phyloP scores from a whole-genome alignment of 2,113 vertebrate genomes.

The Cyanoramphus novaezelandiae region DNA sequence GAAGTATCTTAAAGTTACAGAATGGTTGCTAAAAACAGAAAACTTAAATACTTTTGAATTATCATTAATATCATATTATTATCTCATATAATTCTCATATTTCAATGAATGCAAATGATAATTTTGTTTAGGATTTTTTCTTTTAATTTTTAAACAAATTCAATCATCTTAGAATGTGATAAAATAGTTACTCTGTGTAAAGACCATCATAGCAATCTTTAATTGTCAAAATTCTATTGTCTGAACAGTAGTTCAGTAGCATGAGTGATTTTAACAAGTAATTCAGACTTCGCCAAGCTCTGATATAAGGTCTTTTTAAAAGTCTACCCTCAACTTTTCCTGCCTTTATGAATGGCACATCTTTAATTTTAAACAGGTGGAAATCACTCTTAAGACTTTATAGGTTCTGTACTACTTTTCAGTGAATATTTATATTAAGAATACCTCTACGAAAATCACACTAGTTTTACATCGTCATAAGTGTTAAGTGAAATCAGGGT shows the following conservation, averaged over 20 bases:
- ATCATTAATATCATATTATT: background rate
- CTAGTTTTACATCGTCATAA: background rate
- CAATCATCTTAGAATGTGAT: background rate
- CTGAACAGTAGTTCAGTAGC: background rate
- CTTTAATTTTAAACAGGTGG: background rate
- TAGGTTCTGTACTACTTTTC: background rate
- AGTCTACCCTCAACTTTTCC: background rate
- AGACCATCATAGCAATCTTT: background rate
- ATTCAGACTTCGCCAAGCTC: background rate
- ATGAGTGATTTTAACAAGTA: background rate
- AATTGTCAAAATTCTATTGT: background rate
- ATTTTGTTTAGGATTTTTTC: rapidly evolving
- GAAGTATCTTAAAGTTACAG: background rate
- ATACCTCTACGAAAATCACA: background rate
- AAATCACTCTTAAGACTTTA: background rate
- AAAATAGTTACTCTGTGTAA: background rate
- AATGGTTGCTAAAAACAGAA: background rate
- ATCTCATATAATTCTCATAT: too few relatives aligned
- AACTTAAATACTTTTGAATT: background rate
- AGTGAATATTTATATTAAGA: background rate
- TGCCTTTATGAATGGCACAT: background rate
- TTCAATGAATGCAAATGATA: background rate
- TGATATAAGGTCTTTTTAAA: background rate
- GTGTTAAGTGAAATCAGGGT: background rate
- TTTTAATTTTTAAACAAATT: background rate